phyloP scores from a whole-genome alignment of 2,888 invertebrate genomes.

The Octodonta nipae region DNA sequence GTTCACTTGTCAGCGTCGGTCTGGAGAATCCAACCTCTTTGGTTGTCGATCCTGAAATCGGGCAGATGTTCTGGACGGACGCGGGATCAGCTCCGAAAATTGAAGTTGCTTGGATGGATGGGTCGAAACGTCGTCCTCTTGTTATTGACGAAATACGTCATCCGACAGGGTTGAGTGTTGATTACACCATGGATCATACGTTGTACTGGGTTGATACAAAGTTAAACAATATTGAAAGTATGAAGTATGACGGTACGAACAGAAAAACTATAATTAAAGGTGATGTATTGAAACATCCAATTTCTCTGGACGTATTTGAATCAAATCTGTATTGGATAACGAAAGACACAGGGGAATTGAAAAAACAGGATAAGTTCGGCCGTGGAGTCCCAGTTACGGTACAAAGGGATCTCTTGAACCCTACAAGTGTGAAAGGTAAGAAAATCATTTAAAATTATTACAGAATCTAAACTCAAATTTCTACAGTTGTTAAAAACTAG shows the following conservation, averaged over 20 bases:
- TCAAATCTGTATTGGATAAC: slow-evolving; percentile 89
- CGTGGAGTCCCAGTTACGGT: slow-evolving; percentile 77
- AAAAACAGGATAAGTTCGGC: slow-evolving; percentile 92
- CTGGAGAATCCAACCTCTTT: slow-evolving; percentile 80
- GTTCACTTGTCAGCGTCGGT: slow-evolving; percentile 64
- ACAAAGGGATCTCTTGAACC: slow-evolving; percentile 70
- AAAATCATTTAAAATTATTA: too few species aligned
- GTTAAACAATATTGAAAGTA: slow-evolving; percentile 75
- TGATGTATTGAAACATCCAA: slow-evolving; percentile 63
- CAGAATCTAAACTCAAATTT: too few species aligned
- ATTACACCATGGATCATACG: slow-evolving; percentile 76
- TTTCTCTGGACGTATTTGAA: slow-evolving; percentile 87
- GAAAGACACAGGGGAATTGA: slow-evolving; percentile 70
- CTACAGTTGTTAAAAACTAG: too few species aligned
- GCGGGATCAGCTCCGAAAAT: slow-evolving; percentile 84
- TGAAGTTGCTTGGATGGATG: slow-evolving; percentile 94
- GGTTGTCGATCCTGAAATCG: slow-evolving; percentile 73
- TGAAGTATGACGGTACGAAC: slow-evolving; percentile 67
- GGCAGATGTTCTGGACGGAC: slow-evolving; percentile 88
- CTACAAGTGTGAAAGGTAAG: slow-evolving; percentile 69
- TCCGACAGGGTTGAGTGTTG: slow-evolving; percentile 82
- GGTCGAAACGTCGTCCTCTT: slow-evolving; percentile 69
- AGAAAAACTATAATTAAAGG: slow-evolving; percentile 60
- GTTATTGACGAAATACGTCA: slow-evolving; percentile 69
- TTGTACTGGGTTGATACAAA: slow-evolving; percentile 95